Evolutionary conservation across 1,140 invertebrate genomes (phyloP), one percentile per base, ranked within the genome.

Genomic region (Heliconius hewitsoni): DNA sequence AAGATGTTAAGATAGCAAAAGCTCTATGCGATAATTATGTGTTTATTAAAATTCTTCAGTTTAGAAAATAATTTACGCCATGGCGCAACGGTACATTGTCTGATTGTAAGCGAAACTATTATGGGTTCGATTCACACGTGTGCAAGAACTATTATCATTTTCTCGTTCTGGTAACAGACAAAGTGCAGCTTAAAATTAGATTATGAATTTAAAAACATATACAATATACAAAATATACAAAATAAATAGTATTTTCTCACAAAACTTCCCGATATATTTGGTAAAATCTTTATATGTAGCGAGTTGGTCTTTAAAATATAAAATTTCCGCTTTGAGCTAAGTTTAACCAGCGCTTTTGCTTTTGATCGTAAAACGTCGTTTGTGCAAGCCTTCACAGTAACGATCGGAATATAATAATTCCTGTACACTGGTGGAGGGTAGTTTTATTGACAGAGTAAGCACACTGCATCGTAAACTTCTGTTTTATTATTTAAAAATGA

Each of bases 391-490:
- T 30, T 66, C 60, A 66, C 23, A 27, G 60, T 66, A 66, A 66
- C 60, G 60, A 66, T 66, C 60, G n/a, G 60, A 66, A 66, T 66
- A 66, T 66, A 66, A 66, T 66, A 66, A 66, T 66, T 66, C 60
- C 60, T 66, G 23, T 66, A 66, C 60, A 66, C 60, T 66, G 5
- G 60, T 27, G 8, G 8, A 9, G 55, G 18, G 60, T 30, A 66
- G n/a, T 27, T 66, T 66, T 66, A 66, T 66, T 66, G 60, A 57
- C n/a, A 23, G 55, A 66, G 60, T 66, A 23, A 23, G 57, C 4
- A 60, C n/a, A 66, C 23, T 30, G 27, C 60, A 27, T 66, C 60
- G 60, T 66, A 11, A 66, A 27, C 9, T 66, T 66, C 16, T 66
- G 23, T 66, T 66, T 66, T 66, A 23, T 66, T 66, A 27, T 11